Evolutionary conservation across 1,140 invertebrate species (phyloP).

Genomic region (Drosophila suzukii): DNA sequence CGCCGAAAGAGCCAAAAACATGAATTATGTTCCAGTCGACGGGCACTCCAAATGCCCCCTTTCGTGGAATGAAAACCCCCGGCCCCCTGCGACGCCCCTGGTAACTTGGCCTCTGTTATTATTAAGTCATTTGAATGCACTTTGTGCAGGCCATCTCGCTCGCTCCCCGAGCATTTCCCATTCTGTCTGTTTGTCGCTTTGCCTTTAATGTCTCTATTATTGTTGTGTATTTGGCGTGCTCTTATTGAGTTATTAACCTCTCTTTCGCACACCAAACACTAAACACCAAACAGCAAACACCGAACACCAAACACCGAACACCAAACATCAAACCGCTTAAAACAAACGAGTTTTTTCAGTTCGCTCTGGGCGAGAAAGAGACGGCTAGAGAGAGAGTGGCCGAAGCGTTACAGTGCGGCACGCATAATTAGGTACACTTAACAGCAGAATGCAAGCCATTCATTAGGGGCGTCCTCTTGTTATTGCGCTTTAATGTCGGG

Average conservation of each 20-base stretch:
- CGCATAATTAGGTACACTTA: conserved; percentile 81
- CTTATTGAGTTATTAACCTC: conserved; percentile 78
- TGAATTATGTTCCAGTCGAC: conserved; percentile 60
- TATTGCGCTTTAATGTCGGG: conserved; percentile 45
- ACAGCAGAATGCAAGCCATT: conserved; percentile 67
- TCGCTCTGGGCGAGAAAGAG: neutral
- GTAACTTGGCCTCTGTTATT: conserved; percentile 61
- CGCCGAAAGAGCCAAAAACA: conserved; percentile 23
- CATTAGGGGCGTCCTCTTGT: conserved; percentile 71
- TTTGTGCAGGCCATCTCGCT: conserved; percentile 45
- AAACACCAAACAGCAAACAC: neutral
- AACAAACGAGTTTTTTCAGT: conserved; percentile 64
- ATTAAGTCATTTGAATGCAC: conserved; percentile 83
- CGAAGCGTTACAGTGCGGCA: conserved; percentile 63
- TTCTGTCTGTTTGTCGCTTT: conserved; percentile 54
- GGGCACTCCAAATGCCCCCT: conserved; percentile 9
- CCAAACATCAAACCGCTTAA: conserved; percentile 31
- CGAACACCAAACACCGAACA: conserved; percentile 5
- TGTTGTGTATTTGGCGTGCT: conserved; percentile 77
- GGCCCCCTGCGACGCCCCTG: neutral
- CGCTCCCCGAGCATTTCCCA: conserved; percentile 24
- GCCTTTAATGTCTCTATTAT: conserved; percentile 80
- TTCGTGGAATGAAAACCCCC: neutral
- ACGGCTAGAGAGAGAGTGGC: neutral
- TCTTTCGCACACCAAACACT: conserved; percentile 10